Evolutionary conservation across 2,113 vertebrate genomes (phyloP), one percentile per base, ranked within the genome.

Genomic region (Menura novaehollandiae): DNA sequence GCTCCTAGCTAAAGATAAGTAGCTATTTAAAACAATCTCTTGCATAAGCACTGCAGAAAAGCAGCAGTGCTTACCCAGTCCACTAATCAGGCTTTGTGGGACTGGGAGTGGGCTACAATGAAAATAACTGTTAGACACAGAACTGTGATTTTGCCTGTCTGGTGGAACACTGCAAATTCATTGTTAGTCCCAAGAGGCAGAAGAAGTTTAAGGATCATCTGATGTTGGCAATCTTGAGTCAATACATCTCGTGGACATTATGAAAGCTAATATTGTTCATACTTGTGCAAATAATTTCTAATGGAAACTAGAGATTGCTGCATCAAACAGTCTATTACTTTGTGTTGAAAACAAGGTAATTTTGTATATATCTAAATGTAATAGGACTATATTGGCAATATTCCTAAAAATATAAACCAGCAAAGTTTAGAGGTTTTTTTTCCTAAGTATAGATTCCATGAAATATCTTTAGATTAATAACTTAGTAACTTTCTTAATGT

Each of bases 311-410:
- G 5, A 3, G 64, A 52, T 35, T 47, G 3, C 5, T 58, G 8
- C 10, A 68, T 26, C 22, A n/a, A 51, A 11, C 13, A 67, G 44
- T 35, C 27, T 63, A 39, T 49, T 63, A 13, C 1, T 33, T 27
- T 5, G 10, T 1, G 0, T 22, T 84, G 27, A 68, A 85, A 63
- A 27, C 10, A n/a, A 51, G 2, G 1, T 37, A 10, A 8, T 63
- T 84, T 52, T 85, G 9, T 52, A 76, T 15, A 44, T 15, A 71
- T 2, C 7, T 43, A 52, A 82, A 32, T n/a, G 10, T 18, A 68
- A 85, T 18, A 18, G 9, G 22, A 55, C 6, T 2, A 0, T 32
- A 51, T 22, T 32, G 22, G 55, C 14, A 80, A 30, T 64, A 74
- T 46, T 46, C 9, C 35, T 49, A 23, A 64, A 82, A 69, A n/a